phyloP scores from a whole-genome alignment of 53 echinoderm and acorn worm species.

The Actinopyga echinites region DNA sequence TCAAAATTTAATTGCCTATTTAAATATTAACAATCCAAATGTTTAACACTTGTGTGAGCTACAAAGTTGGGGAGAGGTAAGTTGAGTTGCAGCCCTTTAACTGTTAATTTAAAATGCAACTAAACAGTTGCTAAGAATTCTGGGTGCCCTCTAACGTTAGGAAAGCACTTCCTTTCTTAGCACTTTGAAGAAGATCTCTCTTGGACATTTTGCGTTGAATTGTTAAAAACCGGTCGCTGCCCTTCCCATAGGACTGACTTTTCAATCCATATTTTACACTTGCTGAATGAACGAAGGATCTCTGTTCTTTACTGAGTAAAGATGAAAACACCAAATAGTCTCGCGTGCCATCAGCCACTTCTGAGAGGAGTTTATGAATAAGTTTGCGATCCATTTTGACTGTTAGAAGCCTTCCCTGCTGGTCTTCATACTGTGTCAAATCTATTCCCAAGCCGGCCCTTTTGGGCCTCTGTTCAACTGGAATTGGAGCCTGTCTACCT shows the following conservation, averaged over 20 bases:
- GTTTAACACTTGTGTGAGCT: too few relatives aligned
- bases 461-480: not conserved
- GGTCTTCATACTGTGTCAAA: not conserved
- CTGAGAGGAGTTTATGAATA: not conserved
- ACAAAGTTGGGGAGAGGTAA: too few relatives aligned
- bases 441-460: constrained; percentile 31
- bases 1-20: too few relatives aligned
- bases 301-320: not conserved
- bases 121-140: too few relatives aligned
- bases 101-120: too few relatives aligned
- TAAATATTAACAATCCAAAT: too few relatives aligned
- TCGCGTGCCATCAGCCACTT: constrained; percentile 11
- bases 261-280: not conserved
- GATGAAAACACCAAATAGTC: constrained; percentile 29
- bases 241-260: constrained; percentile 22
- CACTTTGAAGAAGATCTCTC: not conserved
- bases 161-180: not conserved
- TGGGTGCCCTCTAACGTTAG: not conserved
- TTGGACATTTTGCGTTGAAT: constrained; percentile 22
- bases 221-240: not conserved
- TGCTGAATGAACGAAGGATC: not conserved
- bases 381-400: not conserved
- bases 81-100: too few relatives aligned
- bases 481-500: not conserved
- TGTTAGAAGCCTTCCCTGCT: not conserved